Base-by-base conservation (phyloP, 2,888 invertebrate genomes). In the Tinea semifulvella region DNA sequence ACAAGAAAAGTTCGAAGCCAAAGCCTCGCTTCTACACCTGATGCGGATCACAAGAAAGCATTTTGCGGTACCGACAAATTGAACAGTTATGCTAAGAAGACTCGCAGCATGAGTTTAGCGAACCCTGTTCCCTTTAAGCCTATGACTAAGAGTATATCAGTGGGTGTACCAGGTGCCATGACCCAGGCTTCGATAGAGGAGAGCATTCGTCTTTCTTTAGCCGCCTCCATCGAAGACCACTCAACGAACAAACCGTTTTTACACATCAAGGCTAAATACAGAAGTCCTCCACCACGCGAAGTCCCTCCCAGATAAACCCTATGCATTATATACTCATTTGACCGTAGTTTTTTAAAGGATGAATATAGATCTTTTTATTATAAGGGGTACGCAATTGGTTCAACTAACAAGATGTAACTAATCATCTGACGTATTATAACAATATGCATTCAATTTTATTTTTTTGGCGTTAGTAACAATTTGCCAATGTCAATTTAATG, bases 221-320 rank as follows among this genome's bases (percentile, higher is more conserved):
- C 73, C 18, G 80, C 77, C 31, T 61, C 52, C 50, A 68, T 77
- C n/a, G 53, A 49, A 42, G 74, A 72, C 52, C 61, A 68, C 48
- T 60, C 61, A 36, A 53, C 72, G 48, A 81, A 82, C 56, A 79
- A 82, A 54, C 79, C 84, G 52, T 89, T 86, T 68, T 75, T 88
- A 55, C 88, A 88, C 75, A 88, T 88, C 61, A 85, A 88, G 60
- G 87, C 88, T 65, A 89, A 89, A 68, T 89, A 88, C 65, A 82
- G 88, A 57, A 88, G 88, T 69, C 85, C 87, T 46, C 85, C 88
- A 49, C 85, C 86, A 54, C 68, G 85, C 42, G 83, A 82, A 61
- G 77, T 82, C 26, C 87, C 88, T 42, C 83, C 86, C 47, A 80
- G 82, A 81, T 82, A 81, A 77, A 47, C 50, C 28, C 2, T 35